Conservation (phyloP, 2,113 vertebrate genomes). For the Callospermophilus lateralis region DNA sequence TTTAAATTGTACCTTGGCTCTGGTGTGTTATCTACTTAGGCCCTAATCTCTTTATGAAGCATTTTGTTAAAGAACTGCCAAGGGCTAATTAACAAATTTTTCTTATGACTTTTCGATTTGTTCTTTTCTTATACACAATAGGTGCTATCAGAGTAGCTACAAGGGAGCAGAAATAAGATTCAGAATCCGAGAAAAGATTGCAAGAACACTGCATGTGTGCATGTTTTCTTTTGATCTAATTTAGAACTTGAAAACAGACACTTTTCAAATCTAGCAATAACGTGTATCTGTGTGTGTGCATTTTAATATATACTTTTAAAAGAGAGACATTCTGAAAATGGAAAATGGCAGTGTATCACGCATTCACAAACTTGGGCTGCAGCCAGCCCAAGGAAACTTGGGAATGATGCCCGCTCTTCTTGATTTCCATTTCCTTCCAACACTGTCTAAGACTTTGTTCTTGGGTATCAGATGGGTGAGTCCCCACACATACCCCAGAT, state of each 20-base stretch:
- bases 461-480: constrained; percentile 32
- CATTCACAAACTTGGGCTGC: background rate
- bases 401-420: background rate
- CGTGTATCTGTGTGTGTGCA: constrained; percentile 55
- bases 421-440: constrained; percentile 54
- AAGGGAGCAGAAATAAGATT: background rate
- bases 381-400: background rate
- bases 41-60: background rate
- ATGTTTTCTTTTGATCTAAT: constrained; percentile 62
- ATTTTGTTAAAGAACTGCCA: constrained; percentile 16
- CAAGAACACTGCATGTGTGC: background rate
- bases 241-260: constrained; percentile 50
- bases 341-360: constrained; percentile 2
- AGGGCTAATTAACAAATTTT: constrained; percentile 2
- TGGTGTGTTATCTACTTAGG: background rate
- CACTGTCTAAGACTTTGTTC: constrained; percentile 29
- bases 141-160: background rate
- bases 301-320: constrained; percentile 36
- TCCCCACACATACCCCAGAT: background rate
- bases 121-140: background rate
- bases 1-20: background rate
- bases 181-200: constrained; percentile 7
- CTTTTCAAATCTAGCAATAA: constrained; percentile 60
- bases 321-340: constrained; percentile 41
- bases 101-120: constrained; percentile 10